phyloP scores from a whole-genome alignment of 1,140 invertebrate genomes.

The Andrena cerasifolii region DNA sequence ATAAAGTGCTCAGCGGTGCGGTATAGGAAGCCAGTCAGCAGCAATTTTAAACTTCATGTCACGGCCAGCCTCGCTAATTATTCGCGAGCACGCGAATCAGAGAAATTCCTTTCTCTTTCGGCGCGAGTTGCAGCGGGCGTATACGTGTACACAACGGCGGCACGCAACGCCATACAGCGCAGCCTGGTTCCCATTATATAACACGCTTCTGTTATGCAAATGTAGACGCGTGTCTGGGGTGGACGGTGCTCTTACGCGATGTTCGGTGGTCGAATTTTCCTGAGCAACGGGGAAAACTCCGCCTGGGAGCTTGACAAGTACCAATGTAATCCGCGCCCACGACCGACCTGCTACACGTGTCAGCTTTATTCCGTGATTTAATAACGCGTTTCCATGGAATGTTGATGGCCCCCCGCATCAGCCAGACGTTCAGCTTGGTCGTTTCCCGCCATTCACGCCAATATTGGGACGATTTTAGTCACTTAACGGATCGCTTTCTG shows the following conservation, averaged over 20 bases:
- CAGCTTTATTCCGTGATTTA: constrained; percentile 37
- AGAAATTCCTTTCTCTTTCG: constrained; percentile 68
- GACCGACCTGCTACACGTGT: constrained; percentile 17
- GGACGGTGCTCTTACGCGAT: constrained; percentile 54
- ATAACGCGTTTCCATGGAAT: constrained; percentile 65
- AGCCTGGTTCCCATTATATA: constrained; percentile 63
- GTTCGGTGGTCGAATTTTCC: constrained; percentile 46
- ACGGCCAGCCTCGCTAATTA: constrained; percentile 69
- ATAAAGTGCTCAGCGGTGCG: constrained; percentile 30
- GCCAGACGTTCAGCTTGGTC: background rate
- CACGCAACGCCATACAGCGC: constrained; percentile 57
- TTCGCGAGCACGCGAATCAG: constrained; percentile 67
- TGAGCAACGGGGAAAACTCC: constrained; percentile 39
- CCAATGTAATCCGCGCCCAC: background rate
- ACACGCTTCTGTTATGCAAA: constrained; percentile 68
- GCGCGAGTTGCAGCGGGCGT: constrained; percentile 4
- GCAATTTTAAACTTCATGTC: constrained; percentile 59
- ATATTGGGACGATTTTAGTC: too few relatives aligned
- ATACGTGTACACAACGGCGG: constrained; percentile 31
- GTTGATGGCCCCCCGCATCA: constrained; percentile 50
- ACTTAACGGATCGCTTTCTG: too few relatives aligned
- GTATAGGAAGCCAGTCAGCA: constrained; percentile 38
- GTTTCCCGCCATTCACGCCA: background rate
- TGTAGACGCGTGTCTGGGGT: constrained; percentile 61
- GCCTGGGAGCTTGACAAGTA: constrained; percentile 11